Evolutionary conservation across 2,888 invertebrate species (phyloP), one percentile per base, ranked within the genome.

Genomic region (Stenotaenia linearis): DNA sequence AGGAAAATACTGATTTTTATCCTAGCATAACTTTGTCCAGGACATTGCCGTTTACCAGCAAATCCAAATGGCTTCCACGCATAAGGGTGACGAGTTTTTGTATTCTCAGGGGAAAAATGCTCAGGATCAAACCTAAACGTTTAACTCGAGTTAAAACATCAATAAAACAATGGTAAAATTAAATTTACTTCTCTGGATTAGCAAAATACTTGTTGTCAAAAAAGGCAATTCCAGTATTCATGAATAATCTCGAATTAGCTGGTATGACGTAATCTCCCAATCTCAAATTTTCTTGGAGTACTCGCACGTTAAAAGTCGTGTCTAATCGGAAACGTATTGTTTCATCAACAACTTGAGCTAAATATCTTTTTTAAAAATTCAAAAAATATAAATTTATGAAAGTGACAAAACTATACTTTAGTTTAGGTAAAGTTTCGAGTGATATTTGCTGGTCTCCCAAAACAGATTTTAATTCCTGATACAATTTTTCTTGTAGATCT

Each of bases 11-110:
- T 12, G 21, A 37, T 37, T 2, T 4, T 18, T 1, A 32, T 75
- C 9, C 21, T 30, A 2, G 75, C 75, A 32, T 35, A 75, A 32
- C 32, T 35, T 10, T 75, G 75, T 32, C 75, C 75, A 18, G 75
- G 75, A 32, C 75, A 75, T 37, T 75, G 75, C 1, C 75, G 75
- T 21, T 30, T 75, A 2, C 75, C 75, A 1, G 75, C 75, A 37
- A 4, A 75, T 30, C 75, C 75, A 15, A 75, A 75, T 10, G 75
- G 75, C 21, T 75, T 75, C 32, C 32, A 75, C 0, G 75, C 30
- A n/a, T 75, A 75, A 7, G 75, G 10, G 18, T 75, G 10, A 15
- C 75, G 75, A 75, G 5, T 7, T 75, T 37, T 32, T 7, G 9
- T 15, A 5, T 75, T 30, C 10, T 75, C 75, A 6, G 75, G 18